A percentile compares a stretch with the other conserved stretches of the same genome.
phyloP scores from a whole-genome alignment of 2,888 invertebrate species.

The Hirudinaria manillensis region DNA sequence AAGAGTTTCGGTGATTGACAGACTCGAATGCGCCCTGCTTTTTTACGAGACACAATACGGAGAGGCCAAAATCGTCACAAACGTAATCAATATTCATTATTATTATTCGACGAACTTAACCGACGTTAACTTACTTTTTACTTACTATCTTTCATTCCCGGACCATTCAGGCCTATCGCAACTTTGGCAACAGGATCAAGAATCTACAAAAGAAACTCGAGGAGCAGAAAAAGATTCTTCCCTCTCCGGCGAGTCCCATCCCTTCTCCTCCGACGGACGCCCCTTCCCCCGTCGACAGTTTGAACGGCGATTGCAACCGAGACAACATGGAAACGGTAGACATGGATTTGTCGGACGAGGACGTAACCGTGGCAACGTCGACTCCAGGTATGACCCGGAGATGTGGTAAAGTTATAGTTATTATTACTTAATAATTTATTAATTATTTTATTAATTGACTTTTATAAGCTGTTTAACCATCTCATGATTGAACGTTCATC shows the following conservation, averaged over 20 bases:
- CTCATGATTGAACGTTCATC: no score
- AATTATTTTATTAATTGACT: no score
- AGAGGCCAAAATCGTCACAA: slow-evolving; percentile 90
- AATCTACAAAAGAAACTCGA: slow-evolving; percentile 76
- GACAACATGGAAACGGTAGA: slow-evolving; percentile 48
- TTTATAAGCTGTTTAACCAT: no score
- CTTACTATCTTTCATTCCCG: neutral
- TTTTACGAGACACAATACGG: slow-evolving; percentile 83
- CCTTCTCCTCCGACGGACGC: slow-evolving; percentile 64
- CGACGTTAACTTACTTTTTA: neutral
- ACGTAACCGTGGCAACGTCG: neutral
- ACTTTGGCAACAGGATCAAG: slow-evolving; percentile 81
- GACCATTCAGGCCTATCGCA: slow-evolving; percentile 89
- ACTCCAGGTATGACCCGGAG: no score
- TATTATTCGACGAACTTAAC: neutral
- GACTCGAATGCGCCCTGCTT: slow-evolving; percentile 68
- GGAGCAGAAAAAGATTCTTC: slow-evolving; percentile 69
- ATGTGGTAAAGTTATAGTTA: no score
- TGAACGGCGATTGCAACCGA: neutral
- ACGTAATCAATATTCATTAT: slow-evolving; percentile 64
- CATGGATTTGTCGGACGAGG: slow-evolving; percentile 48
- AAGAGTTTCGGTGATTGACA: slow-evolving; percentile 69
- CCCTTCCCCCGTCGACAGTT: slow-evolving; percentile 68
- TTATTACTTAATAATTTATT: no score
- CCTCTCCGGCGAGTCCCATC: slow-evolving; percentile 62